Conservation (phyloP, 2,888 invertebrate species). For the Cactoblastis cactorum region DNA sequence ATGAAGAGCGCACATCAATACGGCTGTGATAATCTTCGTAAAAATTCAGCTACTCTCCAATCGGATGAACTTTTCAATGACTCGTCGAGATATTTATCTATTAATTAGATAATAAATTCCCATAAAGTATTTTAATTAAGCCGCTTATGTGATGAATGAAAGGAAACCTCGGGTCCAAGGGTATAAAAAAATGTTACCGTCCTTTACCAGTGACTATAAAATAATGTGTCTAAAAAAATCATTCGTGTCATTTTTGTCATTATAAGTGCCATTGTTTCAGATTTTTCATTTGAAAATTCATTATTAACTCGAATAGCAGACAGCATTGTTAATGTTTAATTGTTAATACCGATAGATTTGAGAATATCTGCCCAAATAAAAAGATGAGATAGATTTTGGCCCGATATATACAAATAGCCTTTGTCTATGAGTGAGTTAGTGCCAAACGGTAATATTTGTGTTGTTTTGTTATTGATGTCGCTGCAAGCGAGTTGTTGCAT, state of each 20-base stretch:
- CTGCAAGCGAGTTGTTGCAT: constrained; percentile 58
- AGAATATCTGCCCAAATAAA: constrained; percentile 9
- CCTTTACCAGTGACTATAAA: constrained; percentile 56
- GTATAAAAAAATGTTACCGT: constrained; percentile 53
- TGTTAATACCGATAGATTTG: constrained; percentile 28
- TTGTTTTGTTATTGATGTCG: constrained; percentile 55
- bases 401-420: neutral
- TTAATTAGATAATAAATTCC: constrained; percentile 50
- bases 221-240: too few species aligned
- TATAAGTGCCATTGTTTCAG: constrained; percentile 32
- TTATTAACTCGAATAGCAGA: constrained; percentile 30
- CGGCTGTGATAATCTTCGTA: constrained; percentile 68
- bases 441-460: constrained; percentile 57
- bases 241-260: constrained; percentile 15
- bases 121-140: constrained; percentile 65
- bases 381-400: neutral
- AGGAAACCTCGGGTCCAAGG: constrained; percentile 46
- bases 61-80: constrained; percentile 49
- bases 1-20: constrained; percentile 62
- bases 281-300: constrained; percentile 25
- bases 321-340: neutral
- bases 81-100: constrained; percentile 43
- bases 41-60: constrained; percentile 42
- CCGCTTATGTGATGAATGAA: constrained; percentile 45
- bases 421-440: constrained; percentile 44